Evolutionary conservation across 1,140 invertebrate genomes (phyloP), one percentile per base, ranked within the genome.

Genomic region (Macrobrachium rosenbergii): DNA sequence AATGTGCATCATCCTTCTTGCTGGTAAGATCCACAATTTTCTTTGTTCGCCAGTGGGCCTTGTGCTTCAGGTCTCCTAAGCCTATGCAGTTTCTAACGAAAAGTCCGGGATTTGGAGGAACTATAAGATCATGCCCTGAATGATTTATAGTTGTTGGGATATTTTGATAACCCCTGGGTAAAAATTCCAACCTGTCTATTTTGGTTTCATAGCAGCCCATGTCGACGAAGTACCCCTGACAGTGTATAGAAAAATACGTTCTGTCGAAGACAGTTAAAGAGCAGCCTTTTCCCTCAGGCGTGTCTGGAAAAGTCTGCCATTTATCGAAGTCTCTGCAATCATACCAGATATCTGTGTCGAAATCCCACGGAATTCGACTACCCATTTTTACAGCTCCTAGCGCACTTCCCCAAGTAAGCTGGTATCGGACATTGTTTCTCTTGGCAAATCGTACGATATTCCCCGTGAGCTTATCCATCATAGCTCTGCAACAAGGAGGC

Each of bases 51-150:
- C 52, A 88, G 72, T 64, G 72, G 37, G 63, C 59, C 12, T 64
- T 64, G 28, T 88, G 82, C 5, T 76, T 45, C 52, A 88, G 69
- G 73, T 87, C 73, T 14, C 73, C 79, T 14, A 73, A 81, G 19
- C 87, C 87, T 17, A 77, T 76, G 10, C 87, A 19, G 28, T 37
- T 45, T 62, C 87, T 43, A 45, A 43, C 60, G 23, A 64, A 87
- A 52, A 52, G 58, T n/a, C 84, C 84, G 10, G 84, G 84, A 58
- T 87, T 82, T 16, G 52, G 58, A 58, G 80, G 76, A 45, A 59
- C 58, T 45, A 45, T 28, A n/a, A 62, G 19, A 76, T 76, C 83
- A n/a, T 21, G 12, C 5, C 67, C 69, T 8, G 45, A 76, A 17
- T 37, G n/a, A 11, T 64, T n/a, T 19, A 87, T 76, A 19, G 21